Percentiles rank a stretch among this genome's conserved stretches.
phyloP scores from a whole-genome alignment of 2,113 vertebrate species.

The Chaetodon trifascialis region DNA sequence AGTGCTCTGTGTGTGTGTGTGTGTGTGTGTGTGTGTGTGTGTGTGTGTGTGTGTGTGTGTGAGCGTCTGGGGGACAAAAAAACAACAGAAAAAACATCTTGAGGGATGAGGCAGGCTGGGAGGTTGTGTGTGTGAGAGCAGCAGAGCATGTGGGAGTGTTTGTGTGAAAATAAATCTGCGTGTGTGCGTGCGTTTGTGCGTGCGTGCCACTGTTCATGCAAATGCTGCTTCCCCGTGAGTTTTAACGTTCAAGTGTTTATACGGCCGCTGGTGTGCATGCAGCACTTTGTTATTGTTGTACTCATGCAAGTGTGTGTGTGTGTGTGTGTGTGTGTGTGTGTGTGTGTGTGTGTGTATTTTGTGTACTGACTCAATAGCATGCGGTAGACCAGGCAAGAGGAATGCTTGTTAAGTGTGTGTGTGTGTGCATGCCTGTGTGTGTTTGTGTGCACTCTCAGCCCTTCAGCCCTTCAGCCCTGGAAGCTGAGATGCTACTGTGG shows the following conservation, averaged over 20 bases:
- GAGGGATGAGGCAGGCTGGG: slow-evolving; percentile 37
- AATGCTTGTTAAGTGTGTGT: slow-evolving; percentile 44
- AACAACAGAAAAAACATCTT: slow-evolving; percentile 38
- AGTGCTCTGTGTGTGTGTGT: slow-evolving; percentile 32
- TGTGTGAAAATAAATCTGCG: slow-evolving; percentile 51
- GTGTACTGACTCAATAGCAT: slow-evolving; percentile 33
- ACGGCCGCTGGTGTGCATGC: slow-evolving; percentile 39
- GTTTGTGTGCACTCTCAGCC: neutral
- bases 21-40: slow-evolving; percentile 12
- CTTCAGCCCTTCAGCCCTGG: slow-evolving; percentile 2
- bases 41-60: slow-evolving; percentile 22
- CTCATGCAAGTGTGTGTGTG: slow-evolving; percentile 41
- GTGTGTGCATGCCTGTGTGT: neutral
- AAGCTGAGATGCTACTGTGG: slow-evolving; percentile 5
- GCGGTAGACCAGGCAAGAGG: slow-evolving; percentile 51
- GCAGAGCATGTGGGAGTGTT: slow-evolving; percentile 53
- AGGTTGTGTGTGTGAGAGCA: slow-evolving; percentile 26
- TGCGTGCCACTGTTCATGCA: slow-evolving; percentile 46
- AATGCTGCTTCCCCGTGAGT: slow-evolving; percentile 38
- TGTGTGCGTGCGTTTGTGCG: slow-evolving; percentile 33
- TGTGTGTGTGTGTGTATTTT: slow-evolving; percentile 28
- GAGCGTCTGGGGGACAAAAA: slow-evolving; percentile 11
- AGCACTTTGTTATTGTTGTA: slow-evolving; percentile 46
- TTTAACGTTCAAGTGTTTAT: slow-evolving; percentile 59
- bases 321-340: slow-evolving; percentile 36